Conservation (phyloP, 2,113 vertebrate species). For the Chamaetylas fuelleborni region DNA sequence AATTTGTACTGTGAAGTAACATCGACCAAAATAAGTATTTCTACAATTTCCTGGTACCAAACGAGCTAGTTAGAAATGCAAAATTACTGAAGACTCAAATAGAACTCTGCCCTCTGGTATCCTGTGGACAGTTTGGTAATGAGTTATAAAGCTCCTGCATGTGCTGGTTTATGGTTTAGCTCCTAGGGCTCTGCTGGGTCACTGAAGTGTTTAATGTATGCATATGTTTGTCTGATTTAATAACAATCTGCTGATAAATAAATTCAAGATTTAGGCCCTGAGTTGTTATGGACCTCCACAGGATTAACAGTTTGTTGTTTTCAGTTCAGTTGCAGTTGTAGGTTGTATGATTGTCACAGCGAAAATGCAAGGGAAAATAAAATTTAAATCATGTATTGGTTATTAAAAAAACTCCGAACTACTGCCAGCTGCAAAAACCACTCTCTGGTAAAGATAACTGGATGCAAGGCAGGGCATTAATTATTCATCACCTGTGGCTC, state of each 20-base stretch:
- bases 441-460: background rate
- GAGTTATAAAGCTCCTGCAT: background rate
- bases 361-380: background rate
- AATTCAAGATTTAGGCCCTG: background rate
- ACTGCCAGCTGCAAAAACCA: background rate
- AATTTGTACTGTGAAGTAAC: background rate
- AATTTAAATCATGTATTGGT: background rate
- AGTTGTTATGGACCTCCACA: background rate
- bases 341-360: background rate
- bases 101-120: background rate
- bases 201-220: background rate
- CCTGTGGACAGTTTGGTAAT: background rate
- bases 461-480: background rate
- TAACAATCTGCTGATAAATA: slow-evolving; percentile 21
- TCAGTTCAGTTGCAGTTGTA: background rate
- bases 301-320: background rate
- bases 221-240: slow-evolving; percentile 25
- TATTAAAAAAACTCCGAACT: background rate
- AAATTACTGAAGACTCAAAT: background rate
- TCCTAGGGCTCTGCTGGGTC: background rate
- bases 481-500: background rate
- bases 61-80: background rate
- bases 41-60: background rate
- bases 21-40: background rate
- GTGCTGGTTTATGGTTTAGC: background rate